These are phyloP conservation scores for Melanerpes formicivorus DNA, from an alignment of 2,113 vertebrate genomes.

Conservation along the genomic window DNA sequence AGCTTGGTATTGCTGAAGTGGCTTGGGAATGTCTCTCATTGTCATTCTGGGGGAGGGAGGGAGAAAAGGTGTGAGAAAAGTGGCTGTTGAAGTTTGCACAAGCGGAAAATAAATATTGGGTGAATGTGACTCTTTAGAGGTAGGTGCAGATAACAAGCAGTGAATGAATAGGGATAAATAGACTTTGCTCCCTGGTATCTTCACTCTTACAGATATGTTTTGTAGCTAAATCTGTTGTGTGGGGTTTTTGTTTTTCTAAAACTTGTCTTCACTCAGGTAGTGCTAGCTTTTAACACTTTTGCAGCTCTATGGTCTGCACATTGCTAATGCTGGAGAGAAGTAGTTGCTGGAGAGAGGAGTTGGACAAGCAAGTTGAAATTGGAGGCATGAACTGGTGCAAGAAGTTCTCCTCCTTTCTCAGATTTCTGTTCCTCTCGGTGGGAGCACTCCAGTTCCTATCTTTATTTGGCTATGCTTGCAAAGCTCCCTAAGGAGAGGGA, in stretches of 20 bases:
- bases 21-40: neutral
- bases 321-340: neutral
- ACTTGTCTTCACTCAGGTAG: neutral
- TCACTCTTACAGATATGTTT: neutral
- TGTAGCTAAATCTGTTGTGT: neutral
- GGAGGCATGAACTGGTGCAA: neutral
- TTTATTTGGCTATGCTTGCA: neutral
- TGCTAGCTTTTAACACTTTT: neutral
- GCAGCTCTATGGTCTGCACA: neutral
- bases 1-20: accelerated
- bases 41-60: neutral
- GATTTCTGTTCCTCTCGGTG: neutral
- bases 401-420: neutral
- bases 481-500: neutral
- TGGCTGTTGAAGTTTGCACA: neutral
- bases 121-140: neutral
- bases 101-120: neutral
- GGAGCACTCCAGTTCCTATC: neutral
- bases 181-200: neutral
- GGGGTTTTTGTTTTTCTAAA: neutral
- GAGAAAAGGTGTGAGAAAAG: neutral
- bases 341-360: neutral
- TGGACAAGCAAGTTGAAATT: neutral
- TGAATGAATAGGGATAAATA: neutral
- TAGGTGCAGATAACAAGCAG: neutral